Base-by-base conservation (phyloP, 2,113 vertebrate species). In the Noctilio leporinus region DNA sequence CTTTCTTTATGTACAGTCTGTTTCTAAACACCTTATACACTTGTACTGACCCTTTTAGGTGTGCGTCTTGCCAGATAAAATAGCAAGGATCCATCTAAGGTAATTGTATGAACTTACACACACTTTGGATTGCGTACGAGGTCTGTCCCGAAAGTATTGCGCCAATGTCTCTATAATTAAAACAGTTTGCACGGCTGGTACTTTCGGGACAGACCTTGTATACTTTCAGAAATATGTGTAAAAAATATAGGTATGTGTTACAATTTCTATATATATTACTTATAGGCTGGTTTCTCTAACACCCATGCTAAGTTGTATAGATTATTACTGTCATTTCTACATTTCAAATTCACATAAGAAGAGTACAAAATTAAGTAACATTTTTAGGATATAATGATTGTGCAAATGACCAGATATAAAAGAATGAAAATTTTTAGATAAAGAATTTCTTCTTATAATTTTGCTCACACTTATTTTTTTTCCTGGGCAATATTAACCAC, bases 361-460 rank as follows among this genome's bases (percentile, higher is more conserved):
- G 49, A 86, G 86, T 82, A 69, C 10, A 86, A 62, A 90, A 24
- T 76, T 47, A 76, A 86, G 55, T 33, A 38, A 19, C 86, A 77
- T 78, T 93, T 15, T 65, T 75, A 87, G 49, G n/a, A 75, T 57
- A 30, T 49, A 49, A 73, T 65, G 30, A 89, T 51, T n/a, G 78
- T 92, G 57, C 87, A 92, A 92, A 83, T 85, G 19, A 70, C 28
- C 33, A 89, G 65, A n/a, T 85, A 22, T 2, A 89, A 83, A 95
- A 83, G 6, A 28, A 80, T 65, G 49, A 45, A 35, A 85, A 40
- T 6, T 62, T 90, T 92, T 64, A 59, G 28, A 22, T 81, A 57
- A 72, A 86, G 24, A 91, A 75, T 93, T 70, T 94, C 45, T 95
- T 89, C 53, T 55, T 89, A n/a, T 83, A 82, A 69, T 70, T 81